phyloP scores from a whole-genome alignment of 2,113 vertebrate species.

The Eidolon helvum region DNA sequence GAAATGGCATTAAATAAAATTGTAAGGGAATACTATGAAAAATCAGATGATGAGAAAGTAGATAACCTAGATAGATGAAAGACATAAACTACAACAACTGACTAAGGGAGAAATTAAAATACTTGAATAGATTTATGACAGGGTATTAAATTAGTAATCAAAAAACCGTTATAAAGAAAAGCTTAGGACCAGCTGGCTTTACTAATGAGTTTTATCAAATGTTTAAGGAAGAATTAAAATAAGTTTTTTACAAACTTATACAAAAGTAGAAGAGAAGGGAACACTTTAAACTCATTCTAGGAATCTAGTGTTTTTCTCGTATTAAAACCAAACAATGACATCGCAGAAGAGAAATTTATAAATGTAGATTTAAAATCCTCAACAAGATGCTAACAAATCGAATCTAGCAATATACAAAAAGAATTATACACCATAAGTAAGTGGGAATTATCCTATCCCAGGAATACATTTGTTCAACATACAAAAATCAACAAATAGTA shows the following conservation, averaged over 20 bases:
- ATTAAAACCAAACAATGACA: neutral
- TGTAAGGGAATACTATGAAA: neutral
- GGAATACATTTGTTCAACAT: neutral
- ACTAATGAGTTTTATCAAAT: neutral
- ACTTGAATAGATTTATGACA: neutral
- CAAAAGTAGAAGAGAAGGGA: neutral
- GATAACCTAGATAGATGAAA: neutral
- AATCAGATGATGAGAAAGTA: neutral
- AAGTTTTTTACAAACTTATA: neutral
- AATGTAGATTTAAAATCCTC: neutral
- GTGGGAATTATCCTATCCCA: neutral
- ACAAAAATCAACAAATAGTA: neutral
- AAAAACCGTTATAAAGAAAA: neutral
- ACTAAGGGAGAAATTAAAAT: neutral
- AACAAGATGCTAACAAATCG: neutral
- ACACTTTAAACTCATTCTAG: neutral
- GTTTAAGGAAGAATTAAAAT: neutral
- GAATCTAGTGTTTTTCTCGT: neutral
- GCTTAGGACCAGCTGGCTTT: neutral
- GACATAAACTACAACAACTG: neutral
- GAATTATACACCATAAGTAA: neutral
- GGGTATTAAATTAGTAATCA: neutral
- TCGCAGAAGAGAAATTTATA: neutral
- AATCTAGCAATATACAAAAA: neutral
- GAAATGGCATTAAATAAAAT: neutral